Conservation (phyloP, 2,113 vertebrate genomes). For the Apeltes quadracus region DNA sequence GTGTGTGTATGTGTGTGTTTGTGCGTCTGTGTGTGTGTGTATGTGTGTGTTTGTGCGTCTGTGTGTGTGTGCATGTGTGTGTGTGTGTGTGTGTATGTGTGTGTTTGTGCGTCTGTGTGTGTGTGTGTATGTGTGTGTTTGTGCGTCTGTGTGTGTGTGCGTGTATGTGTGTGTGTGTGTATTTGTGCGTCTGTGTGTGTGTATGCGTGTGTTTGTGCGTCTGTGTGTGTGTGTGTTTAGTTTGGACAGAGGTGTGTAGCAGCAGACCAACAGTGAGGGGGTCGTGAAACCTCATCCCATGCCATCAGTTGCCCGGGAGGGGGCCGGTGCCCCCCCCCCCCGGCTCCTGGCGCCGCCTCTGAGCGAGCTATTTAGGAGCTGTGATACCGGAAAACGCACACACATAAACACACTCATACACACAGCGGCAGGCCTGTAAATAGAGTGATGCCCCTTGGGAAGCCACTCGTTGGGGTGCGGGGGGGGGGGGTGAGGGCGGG, state of each 20-base stretch:
- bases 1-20: neutral
- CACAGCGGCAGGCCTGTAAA: conserved; percentile 46
- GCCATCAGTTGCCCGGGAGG: conserved; percentile 24
- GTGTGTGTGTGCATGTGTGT: conserved; percentile 7
- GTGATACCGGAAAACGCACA: conserved; percentile 57
- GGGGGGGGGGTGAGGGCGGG: too few relatives aligned
- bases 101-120: neutral
- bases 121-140: conserved; percentile 23
- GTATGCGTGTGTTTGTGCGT: neutral
- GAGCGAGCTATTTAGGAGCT: conserved; percentile 62
- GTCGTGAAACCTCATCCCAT: conserved; percentile 48
- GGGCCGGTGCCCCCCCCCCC: conserved; percentile 34
- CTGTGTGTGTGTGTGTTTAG: conserved; percentile 53
- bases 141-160: conserved; percentile 14
- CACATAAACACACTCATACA: conserved; percentile 6
- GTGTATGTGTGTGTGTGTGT: neutral
- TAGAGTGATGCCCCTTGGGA: conserved; percentile 65
- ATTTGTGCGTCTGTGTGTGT: too few relatives aligned
- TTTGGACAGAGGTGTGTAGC: conserved; percentile 53
- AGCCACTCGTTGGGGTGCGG: conserved; percentile 36
- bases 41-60: conserved; percentile 35
- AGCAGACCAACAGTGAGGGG: too few relatives aligned
- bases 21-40: conserved; percentile 44
- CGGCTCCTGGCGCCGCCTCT: conserved; percentile 50
- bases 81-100: neutral